Evolutionary conservation across 1,140 invertebrate species (phyloP).

Genomic region (Bombus consobrinus): DNA sequence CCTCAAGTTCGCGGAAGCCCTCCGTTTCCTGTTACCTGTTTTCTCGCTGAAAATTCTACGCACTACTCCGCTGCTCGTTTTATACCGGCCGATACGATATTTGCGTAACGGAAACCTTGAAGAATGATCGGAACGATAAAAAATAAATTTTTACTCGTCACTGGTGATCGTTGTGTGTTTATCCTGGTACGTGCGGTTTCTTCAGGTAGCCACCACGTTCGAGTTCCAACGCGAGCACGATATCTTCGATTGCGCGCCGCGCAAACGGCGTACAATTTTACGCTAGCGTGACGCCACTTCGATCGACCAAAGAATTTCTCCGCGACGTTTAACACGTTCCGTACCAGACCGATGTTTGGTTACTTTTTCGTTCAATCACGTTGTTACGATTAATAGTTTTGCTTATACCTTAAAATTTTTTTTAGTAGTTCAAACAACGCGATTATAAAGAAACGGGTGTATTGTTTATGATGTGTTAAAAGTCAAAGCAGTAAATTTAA

Average conservation of each 20-base stretch:
- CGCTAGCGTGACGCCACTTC: neutral
- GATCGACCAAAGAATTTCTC: neutral
- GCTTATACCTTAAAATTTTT: too few relatives aligned
- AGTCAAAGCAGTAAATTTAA: too few relatives aligned
- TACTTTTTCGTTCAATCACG: too few relatives aligned
- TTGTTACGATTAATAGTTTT: too few relatives aligned
- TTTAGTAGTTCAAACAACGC: too few relatives aligned
- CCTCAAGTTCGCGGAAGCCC: slow-evolving; percentile 18
- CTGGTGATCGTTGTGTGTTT: neutral
- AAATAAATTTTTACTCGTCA: slow-evolving; percentile 10
- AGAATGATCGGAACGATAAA: neutral
- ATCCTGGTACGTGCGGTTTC: slow-evolving; percentile 14
- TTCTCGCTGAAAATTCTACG: slow-evolving; percentile 9
- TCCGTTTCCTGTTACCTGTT: slow-evolving; percentile 8
- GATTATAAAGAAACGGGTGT: too few relatives aligned
- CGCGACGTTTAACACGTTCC: neutral
- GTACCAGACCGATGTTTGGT: too few relatives aligned
- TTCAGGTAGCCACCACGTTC: neutral
- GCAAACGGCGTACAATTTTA: neutral
- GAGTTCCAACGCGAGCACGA: neutral
- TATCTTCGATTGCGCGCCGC: slow-evolving; percentile 14
- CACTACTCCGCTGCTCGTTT: neutral
- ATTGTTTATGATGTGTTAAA: too few relatives aligned
- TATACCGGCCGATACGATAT: neutral
- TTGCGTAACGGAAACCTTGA: slow-evolving; percentile 27